Evolutionary conservation across 2,888 invertebrate genomes (phyloP).

Genomic region (Cremastobaeus sp.): DNA sequence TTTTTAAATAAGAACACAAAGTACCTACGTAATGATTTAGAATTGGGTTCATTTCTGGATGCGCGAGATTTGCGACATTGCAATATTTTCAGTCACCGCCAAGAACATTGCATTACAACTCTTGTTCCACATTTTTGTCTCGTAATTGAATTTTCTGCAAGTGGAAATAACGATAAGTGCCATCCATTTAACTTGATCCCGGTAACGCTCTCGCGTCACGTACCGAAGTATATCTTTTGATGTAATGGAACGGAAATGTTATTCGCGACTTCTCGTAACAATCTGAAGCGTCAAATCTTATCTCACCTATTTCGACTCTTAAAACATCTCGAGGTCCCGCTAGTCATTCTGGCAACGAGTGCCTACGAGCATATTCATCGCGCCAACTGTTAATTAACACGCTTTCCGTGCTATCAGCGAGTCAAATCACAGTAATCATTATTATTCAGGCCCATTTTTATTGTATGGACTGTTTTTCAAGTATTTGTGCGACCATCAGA

Average conservation of each 20-base stretch:
- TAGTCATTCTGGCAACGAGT: neutral
- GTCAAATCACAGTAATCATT: too few relatives aligned
- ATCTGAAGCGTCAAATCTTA: constrained; percentile 32
- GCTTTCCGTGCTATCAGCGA: too few relatives aligned
- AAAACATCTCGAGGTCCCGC: constrained; percentile 3
- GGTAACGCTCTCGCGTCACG: constrained; percentile 22
- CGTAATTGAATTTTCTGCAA: constrained; percentile 45
- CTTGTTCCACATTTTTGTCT: constrained; percentile 27
- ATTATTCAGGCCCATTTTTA: too few relatives aligned
- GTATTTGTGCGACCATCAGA: too few relatives aligned
- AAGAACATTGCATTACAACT: constrained; percentile 20
- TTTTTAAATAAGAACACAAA: neutral
- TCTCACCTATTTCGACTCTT: constrained; percentile 6
- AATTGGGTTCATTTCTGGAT: constrained; percentile 1
- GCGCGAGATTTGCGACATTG: neutral
- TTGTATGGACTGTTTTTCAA: too few relatives aligned
- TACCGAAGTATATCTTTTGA: constrained; percentile 25
- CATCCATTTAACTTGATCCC: constrained; percentile 42
- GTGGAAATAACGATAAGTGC: constrained; percentile 49
- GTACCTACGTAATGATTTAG: too few relatives aligned
- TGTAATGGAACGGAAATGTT: constrained; percentile 38
- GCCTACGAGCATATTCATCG: neutral
- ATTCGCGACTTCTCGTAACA: constrained; percentile 25
- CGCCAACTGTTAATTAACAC: neutral
- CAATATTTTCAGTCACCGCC: constrained; percentile 5